Percentiles rank a stretch among this genome's conserved stretches.
Evolutionary conservation across 2,888 invertebrate genomes (phyloP).

Genomic region (Sinhomidia bicolor): DNA sequence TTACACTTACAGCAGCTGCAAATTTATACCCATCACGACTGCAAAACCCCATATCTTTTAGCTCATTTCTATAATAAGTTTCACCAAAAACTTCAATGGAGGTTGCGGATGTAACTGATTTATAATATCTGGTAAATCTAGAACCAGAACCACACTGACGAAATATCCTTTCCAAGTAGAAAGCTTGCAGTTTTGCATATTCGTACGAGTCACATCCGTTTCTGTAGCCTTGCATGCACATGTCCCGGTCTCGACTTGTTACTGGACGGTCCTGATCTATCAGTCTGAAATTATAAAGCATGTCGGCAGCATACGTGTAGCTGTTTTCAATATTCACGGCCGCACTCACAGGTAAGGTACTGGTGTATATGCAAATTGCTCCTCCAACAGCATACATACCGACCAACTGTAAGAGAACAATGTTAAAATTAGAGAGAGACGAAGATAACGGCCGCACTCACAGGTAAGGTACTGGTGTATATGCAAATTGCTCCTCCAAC

Average conservation of each 20-base stretch:
- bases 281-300: slow-evolving; percentile 53
- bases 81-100: slow-evolving; percentile 19
- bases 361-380: slow-evolving; percentile 35
- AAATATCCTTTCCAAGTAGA: slow-evolving; percentile 48
- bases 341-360: slow-evolving; percentile 16
- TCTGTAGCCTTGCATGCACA: neutral
- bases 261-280: neutral
- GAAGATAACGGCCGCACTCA: neutral
- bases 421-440: neutral
- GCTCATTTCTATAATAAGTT: slow-evolving; percentile 27
- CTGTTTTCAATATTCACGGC: slow-evolving; percentile 54
- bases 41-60: slow-evolving; percentile 50
- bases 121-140: slow-evolving; percentile 51
- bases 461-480: slow-evolving; percentile 3
- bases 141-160: slow-evolving; percentile 56
- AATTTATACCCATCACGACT: slow-evolving; percentile 52
- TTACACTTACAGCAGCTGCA: slow-evolving; percentile 16
- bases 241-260: neutral
- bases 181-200: slow-evolving; percentile 39
- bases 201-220: slow-evolving; percentile 52
- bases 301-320: slow-evolving; percentile 51
- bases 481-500: slow-evolving; percentile 45
- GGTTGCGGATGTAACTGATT: neutral
- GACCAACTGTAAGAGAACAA: slow-evolving; percentile 23
- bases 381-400: slow-evolving; percentile 27